Base-by-base conservation (phyloP, 1,140 invertebrate genomes). In the Ridgeia piscesae region DNA sequence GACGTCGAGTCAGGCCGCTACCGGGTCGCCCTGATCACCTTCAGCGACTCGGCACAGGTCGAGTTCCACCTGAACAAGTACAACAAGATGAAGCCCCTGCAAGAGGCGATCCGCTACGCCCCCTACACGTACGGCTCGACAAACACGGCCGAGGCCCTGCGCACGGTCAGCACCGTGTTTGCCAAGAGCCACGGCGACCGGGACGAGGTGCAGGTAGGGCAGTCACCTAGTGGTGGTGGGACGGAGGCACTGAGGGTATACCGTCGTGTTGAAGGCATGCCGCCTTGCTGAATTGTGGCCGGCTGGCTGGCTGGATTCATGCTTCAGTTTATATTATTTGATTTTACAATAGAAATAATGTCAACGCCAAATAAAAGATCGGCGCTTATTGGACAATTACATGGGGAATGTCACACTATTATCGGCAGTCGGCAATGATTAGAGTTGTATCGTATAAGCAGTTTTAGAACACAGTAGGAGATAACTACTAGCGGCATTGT, bases 41-140 rank as follows among this genome's bases (percentile, higher is more conserved):
- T 91, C n/a, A 93, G 91, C 35, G 91, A 91, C 27, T 27, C 14
- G n/a, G 48, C 90, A 14, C n/a, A 34, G 33, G 42, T 93, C 31
- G 34, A 34, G 11, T 93, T 93, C 35, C 35, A 93, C 88, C 77
- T 93, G 14, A 91, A 58, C 88, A 93, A 91, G 31, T 90, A 90
- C 11, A 90, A 35, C 35, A 34, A 90, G 34, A 14, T 77, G 58
- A 77, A 77, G 2, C 58, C 58, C 11, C 27, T 77, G 58, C 17
- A 14, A 35, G 89, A 90, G 34, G 89, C 89, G 4, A 91, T 91
- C 34, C 34, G 34, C 34, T 6, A 33, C 33, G 48, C 91, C 33
- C 91, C 34, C 35, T 91, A 91, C 34, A 58, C 48, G 0, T 91
- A 92, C 35, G 92, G 92, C 42, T 48, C 42, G 34, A 92, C 92